A percentile compares a stretch with the other conserved stretches of the same genome.
phyloP scores from a whole-genome alignment of 92 coral and sea anemone species.

The Chrysogorgia sp. region DNA sequence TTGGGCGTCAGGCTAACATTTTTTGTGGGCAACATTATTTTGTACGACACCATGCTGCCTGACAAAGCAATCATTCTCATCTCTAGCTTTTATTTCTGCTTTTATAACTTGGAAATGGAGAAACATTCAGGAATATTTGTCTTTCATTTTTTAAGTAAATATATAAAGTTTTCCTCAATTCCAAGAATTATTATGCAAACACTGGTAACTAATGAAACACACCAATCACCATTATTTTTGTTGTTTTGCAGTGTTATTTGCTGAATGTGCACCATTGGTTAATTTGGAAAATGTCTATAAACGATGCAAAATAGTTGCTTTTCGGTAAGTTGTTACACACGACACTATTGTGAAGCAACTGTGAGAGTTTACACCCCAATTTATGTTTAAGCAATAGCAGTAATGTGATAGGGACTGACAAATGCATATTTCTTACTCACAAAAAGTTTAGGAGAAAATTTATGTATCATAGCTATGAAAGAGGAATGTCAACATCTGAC shows the following conservation, averaged over 20 bases:
- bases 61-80: conserved; percentile 14
- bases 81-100: conserved; percentile 31
- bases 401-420: background rate
- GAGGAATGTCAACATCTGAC: no score
- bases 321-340: background rate
- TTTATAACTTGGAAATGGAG: background rate
- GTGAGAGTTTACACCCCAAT: no score
- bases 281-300: conserved; percentile 24
- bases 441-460: no score
- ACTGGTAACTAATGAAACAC: conserved; percentile 8
- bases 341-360: background rate
- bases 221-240: background rate
- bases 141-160: conserved; percentile 32
- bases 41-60: conserved; percentile 11
- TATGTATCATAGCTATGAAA: no score
- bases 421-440: no score
- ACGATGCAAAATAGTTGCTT: background rate
- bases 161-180: background rate
- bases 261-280: conserved; percentile 29
- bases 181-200: background rate
- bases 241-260: conserved; percentile 14
- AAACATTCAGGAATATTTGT: conserved; percentile 22
- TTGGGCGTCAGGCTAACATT: background rate
- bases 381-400: no score
- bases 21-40: conserved; percentile 5